phyloP scores from a whole-genome alignment of 2,888 invertebrate species.

The Harpalus rubripes region DNA sequence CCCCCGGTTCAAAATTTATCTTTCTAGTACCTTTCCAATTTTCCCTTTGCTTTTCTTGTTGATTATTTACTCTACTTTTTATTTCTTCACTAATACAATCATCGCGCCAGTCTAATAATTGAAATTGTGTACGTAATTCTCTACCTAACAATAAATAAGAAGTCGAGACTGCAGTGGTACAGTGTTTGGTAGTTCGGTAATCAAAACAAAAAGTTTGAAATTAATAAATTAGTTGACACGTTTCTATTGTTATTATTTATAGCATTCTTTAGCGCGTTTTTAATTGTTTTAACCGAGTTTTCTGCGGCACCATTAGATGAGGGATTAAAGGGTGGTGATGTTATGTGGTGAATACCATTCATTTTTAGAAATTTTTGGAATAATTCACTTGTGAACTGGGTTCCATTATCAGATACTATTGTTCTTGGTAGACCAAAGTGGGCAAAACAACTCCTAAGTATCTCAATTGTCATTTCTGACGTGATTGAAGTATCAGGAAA shows the following conservation, averaged over 20 bases:
- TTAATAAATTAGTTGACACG: constrained; percentile 55
- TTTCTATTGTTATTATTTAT: constrained; percentile 54
- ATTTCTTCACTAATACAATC: constrained; percentile 16
- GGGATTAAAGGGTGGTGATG: constrained; percentile 58
- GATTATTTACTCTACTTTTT: constrained; percentile 46
- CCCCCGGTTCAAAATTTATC: constrained; percentile 57
- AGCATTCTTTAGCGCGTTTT: constrained; percentile 68
- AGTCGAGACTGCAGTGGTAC: constrained; percentile 65
- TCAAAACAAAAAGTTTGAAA: constrained; percentile 68
- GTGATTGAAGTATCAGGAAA: constrained; percentile 34
- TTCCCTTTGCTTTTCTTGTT: constrained; percentile 63
- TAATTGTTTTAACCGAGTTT: constrained; percentile 68
- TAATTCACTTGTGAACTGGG: constrained; percentile 67
- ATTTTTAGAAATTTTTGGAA: constrained; percentile 67
- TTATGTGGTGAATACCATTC: constrained; percentile 68
- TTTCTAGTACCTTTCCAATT: constrained; percentile 48
- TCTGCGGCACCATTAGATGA: constrained; percentile 64
- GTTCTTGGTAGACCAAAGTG: constrained; percentile 67
- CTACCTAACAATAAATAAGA: constrained; percentile 66
- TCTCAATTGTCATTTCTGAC: constrained; percentile 57
- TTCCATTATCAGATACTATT: constrained; percentile 69
- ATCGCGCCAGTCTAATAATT: constrained; percentile 24
- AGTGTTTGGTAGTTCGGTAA: constrained; percentile 67
- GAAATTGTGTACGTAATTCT: constrained; percentile 54
- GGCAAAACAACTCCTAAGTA: constrained; percentile 59